Evolutionary conservation across 2,888 invertebrate species (phyloP).

Genomic region (Gasteruption jaculator): DNA sequence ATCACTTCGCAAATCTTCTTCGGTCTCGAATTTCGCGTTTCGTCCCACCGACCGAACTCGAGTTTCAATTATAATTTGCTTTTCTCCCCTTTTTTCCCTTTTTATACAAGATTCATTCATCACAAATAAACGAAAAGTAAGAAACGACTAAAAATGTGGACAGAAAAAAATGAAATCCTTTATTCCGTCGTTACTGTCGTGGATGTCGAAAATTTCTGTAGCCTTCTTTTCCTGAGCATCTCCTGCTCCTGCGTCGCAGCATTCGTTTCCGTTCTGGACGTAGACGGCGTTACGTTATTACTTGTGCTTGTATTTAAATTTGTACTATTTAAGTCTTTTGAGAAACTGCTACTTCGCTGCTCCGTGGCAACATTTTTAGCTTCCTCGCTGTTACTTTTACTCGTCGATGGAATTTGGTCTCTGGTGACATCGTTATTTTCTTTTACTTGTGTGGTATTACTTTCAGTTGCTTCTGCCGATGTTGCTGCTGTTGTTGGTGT

Average conservation of each 20-base stretch:
- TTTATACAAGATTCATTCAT: too few species aligned
- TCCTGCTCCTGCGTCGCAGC: constrained; percentile 62
- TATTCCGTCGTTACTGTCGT: constrained; percentile 26
- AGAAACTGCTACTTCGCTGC: too few species aligned
- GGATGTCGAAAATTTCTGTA: constrained; percentile 63
- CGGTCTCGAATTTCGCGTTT: too few species aligned
- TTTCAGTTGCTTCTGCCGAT: constrained; percentile 2
- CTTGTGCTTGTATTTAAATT: constrained; percentile 27
- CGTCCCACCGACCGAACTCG: too few species aligned
- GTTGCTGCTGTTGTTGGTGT: constrained; percentile 19
- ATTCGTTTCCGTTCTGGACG: constrained; percentile 46
- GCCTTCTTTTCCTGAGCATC: constrained; percentile 65
- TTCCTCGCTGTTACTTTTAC: constrained; percentile 19
- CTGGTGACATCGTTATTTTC: constrained; percentile 8
- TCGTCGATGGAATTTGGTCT: too few species aligned
- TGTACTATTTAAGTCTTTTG: too few species aligned
- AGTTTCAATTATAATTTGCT: too few species aligned
- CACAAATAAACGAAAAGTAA: too few species aligned
- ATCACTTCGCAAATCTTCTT: too few species aligned
- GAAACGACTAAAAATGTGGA: too few species aligned
- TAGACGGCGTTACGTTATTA: constrained; percentile 37
- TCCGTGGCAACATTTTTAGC: constrained; percentile 13
- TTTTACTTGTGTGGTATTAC: background rate
- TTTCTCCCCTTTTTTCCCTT: too few species aligned
- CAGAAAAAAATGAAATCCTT: too few species aligned